phyloP scores from a whole-genome alignment of 37 sponge, comb jelly and placozoan genomes.

The Agelas oroides region DNA sequence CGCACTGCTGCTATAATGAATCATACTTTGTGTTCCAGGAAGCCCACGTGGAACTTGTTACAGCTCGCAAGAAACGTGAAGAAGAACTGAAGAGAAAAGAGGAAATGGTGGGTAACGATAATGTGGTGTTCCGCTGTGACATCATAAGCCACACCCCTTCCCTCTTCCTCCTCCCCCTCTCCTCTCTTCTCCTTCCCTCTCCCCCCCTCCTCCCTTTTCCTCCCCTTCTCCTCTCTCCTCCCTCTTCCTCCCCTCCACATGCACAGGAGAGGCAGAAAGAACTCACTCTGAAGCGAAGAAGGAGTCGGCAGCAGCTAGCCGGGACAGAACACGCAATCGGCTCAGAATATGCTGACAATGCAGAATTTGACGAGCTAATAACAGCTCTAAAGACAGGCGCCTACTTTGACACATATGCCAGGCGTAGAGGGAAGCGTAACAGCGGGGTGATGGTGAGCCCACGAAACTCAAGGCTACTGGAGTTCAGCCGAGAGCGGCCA shows the following conservation, averaged over 20 bases:
- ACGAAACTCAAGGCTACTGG: slow-evolving; percentile 24
- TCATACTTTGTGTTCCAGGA: slow-evolving; percentile 18
- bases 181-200: background rate
- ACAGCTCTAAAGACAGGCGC: slow-evolving; percentile 72
- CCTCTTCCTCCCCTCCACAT: background rate
- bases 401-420: slow-evolving; percentile 12
- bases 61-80: slow-evolving; percentile 58
- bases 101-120: slow-evolving; percentile 51
- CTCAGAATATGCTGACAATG: slow-evolving; percentile 18
- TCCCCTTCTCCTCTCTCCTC: background rate
- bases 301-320: slow-evolving; percentile 22
- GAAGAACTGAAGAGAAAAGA: slow-evolving; percentile 69
- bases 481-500: slow-evolving; percentile 41
- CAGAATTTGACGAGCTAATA: slow-evolving; percentile 87
- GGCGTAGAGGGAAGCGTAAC: background rate
- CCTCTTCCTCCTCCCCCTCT: background rate
- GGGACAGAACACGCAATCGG: background rate
- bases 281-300: slow-evolving; percentile 31
- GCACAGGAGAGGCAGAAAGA: slow-evolving; percentile 47
- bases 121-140: too few relatives aligned
- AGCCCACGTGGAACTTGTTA: slow-evolving; percentile 51
- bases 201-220: background rate
- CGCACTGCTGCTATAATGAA: background rate
- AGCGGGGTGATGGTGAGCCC: background rate
- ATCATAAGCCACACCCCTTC: background rate